Evolutionary conservation across 2,888 invertebrate genomes (phyloP).

Genomic region (Ferdinandea cuprea): DNA sequence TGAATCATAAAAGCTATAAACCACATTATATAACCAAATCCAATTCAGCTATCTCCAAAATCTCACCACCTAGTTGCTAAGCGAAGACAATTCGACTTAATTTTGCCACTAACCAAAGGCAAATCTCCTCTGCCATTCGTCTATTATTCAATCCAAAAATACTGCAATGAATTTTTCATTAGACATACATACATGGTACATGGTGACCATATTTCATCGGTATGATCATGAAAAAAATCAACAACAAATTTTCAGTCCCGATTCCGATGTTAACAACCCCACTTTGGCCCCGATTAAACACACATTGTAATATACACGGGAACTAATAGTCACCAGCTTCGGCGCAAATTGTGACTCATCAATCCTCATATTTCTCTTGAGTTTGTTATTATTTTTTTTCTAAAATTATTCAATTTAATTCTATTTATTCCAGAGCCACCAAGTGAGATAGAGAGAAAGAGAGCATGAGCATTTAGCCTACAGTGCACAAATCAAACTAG

Average conservation of each 20-base stretch:
- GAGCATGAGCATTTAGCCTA: conserved; percentile 17
- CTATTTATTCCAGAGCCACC: conserved; percentile 51
- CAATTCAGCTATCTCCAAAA: background rate
- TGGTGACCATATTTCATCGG: conserved; percentile 2
- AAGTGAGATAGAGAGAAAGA: conserved; percentile 18
- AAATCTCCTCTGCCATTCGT: background rate
- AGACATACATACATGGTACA: background rate
- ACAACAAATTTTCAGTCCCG: conserved; percentile 14
- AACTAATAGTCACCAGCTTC: conserved; percentile 10
- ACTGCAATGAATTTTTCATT: background rate
- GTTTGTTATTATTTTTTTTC: too few relatives aligned
- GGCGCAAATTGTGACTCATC: conserved; percentile 53
- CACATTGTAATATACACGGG: conserved; percentile 21
- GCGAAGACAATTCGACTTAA: background rate
- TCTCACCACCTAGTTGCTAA: background rate
- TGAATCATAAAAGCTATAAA: too few relatives aligned
- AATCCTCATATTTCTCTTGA: conserved; percentile 27
- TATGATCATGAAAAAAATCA: conserved; percentile 13
- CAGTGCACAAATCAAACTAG: conserved; percentile 31
- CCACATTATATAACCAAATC: too few relatives aligned
- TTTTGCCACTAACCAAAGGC: background rate
- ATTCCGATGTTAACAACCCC: conserved; percentile 50
- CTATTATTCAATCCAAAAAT: background rate
- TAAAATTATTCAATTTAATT: conserved; percentile 68
- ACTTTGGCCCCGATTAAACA: conserved; percentile 50